Evolutionary conservation across 2,797 vertebrate genomes (phyloP).

Genomic region (Lycodopsis pacificus): DNA sequence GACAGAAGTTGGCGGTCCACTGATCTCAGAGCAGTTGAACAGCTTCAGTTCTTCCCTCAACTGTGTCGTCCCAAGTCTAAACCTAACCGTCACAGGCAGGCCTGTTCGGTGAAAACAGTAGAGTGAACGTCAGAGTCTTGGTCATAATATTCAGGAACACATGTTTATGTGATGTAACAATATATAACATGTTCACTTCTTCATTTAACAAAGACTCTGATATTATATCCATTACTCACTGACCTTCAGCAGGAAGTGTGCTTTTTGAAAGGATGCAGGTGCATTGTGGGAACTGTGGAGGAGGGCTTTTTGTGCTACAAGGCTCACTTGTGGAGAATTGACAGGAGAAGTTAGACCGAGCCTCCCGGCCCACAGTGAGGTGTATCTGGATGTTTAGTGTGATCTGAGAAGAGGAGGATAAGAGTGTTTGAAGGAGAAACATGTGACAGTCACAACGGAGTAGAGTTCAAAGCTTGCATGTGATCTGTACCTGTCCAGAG

Average conservation of each 20-base stretch:
- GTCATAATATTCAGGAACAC: neutral
- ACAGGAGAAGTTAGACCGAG: slow-evolving; percentile 56
- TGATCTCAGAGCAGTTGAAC: slow-evolving; percentile 64
- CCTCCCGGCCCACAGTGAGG: slow-evolving; percentile 28
- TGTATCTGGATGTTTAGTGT: slow-evolving; percentile 46
- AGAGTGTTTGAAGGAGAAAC: neutral
- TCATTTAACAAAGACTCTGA: too few species aligned
- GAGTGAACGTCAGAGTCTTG: neutral
- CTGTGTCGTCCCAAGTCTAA: slow-evolving; percentile 27
- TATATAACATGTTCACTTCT: neutral
- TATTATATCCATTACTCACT: slow-evolving; percentile 12
- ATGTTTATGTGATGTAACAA: neutral
- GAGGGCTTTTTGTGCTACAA: neutral
- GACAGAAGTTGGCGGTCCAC: slow-evolving; percentile 22
- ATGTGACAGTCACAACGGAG: neutral
- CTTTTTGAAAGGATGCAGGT: slow-evolving; percentile 55
- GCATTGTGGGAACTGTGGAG: slow-evolving; percentile 70
- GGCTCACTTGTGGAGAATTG: neutral
- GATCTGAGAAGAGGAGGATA: slow-evolving; percentile 52
- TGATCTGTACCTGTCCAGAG: slow-evolving; percentile 51
- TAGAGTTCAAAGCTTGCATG: accelerated
- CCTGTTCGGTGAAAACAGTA: slow-evolving; percentile 27
- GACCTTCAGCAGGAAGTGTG: slow-evolving; percentile 56
- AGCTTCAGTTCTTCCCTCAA: slow-evolving; percentile 49
- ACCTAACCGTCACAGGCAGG: slow-evolving; percentile 11